A percentile compares a stretch with the other conserved stretches of the same genome.
These are phyloP conservation scores for Acronicta psi DNA, from an alignment of 2,888 invertebrate species.

Conservation along the genomic window DNA sequence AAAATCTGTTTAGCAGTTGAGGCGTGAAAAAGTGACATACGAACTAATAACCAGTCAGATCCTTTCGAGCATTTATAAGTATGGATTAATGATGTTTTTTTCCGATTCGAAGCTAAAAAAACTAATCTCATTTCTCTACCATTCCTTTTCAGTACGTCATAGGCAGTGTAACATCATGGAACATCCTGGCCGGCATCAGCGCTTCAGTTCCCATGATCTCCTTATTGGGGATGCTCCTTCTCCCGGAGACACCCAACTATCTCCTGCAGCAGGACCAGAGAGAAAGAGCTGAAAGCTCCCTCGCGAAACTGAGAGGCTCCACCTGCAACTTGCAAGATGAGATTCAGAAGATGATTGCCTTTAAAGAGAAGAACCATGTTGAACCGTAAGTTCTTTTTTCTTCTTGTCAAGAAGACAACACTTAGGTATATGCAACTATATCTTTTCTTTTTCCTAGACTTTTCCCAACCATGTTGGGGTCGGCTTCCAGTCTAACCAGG, in stretches of 20 bases:
- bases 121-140: background rate
- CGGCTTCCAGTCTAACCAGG: too few relatives aligned
- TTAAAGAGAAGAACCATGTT: slow-evolving; percentile 90
- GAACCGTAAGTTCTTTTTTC: slow-evolving; percentile 81
- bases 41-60: too few relatives aligned
- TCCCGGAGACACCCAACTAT: slow-evolving; percentile 93
- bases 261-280: slow-evolving; percentile 90
- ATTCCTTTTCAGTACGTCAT: slow-evolving; percentile 86
- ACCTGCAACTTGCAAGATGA: slow-evolving; percentile 90
- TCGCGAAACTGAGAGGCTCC: slow-evolving; percentile 89
- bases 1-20: too few relatives aligned
- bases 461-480: too few relatives aligned
- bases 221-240: slow-evolving; percentile 88
- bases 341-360: slow-evolving; percentile 89
- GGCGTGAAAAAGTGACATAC: too few relatives aligned
- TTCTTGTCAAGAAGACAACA: too few relatives aligned
- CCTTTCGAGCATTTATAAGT: too few relatives aligned
- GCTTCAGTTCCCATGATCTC: slow-evolving; percentile 90
- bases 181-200: slow-evolving; percentile 90
- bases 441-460: too few relatives aligned
- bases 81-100: background rate
- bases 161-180: slow-evolving; percentile 90
- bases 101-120: too few relatives aligned
- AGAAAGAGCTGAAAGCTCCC: slow-evolving; percentile 89
- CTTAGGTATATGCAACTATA: too few relatives aligned